Evolutionary conservation across 2,797 vertebrate genomes (phyloP).

Genomic region (Tapera naevia): DNA sequence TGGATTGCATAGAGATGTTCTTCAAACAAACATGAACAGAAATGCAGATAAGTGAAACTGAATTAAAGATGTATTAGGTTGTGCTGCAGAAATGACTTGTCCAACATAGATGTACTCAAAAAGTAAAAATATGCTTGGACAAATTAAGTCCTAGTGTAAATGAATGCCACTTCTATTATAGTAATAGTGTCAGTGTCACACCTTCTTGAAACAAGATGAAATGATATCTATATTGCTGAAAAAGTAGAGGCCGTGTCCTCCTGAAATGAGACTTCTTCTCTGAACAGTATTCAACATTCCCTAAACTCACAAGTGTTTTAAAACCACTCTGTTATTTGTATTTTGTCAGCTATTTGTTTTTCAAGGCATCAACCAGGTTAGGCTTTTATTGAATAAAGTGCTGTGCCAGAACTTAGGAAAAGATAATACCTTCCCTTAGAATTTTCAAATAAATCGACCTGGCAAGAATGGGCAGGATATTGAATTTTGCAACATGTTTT

Average conservation of each 20-base stretch:
- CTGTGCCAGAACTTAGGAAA: background rate
- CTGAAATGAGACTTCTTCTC: background rate
- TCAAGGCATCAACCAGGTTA: background rate
- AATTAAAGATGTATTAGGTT: background rate
- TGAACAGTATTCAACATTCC: background rate
- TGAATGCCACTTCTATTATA: background rate
- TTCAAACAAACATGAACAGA: background rate
- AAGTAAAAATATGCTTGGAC: background rate
- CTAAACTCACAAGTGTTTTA: background rate
- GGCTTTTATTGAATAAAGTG: background rate
- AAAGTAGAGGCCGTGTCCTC: background rate
- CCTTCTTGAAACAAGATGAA: background rate
- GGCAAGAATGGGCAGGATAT: background rate
- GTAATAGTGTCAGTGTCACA: background rate
- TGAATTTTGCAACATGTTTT: background rate
- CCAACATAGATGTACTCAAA: background rate
- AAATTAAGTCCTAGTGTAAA: background rate
- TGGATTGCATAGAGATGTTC: background rate
- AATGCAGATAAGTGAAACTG: background rate
- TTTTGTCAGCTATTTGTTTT: background rate
- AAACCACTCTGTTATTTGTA: background rate
- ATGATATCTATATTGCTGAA: background rate
- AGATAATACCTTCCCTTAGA: background rate
- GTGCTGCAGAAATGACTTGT: background rate
- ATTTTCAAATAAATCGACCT: background rate